Percentiles rank a stretch among this genome's conserved stretches.
These are phyloP conservation scores for Hirudo medicinalis DNA, from an alignment of 1,140 invertebrate genomes.

Conservation along the genomic window DNA sequence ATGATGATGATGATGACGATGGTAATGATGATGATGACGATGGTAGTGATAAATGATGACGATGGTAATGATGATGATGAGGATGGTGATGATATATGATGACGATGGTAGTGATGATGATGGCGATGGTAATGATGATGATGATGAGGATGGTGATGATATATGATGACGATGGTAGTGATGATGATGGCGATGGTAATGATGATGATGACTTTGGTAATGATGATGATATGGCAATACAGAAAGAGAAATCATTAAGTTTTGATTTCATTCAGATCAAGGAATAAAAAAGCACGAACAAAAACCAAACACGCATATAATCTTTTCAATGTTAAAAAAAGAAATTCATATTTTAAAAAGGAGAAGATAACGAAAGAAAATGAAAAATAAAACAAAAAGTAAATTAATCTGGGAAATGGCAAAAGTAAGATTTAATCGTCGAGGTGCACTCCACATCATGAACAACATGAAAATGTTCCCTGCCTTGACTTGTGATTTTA, in stretches of 20 bases:
- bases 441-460: too few species aligned
- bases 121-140: neutral
- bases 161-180: too few species aligned
- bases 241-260: too few species aligned
- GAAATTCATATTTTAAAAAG: neutral
- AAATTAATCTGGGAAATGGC: too few species aligned
- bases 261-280: neutral
- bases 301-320: neutral
- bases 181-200: neutral
- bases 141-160: too few species aligned
- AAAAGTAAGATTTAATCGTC: too few species aligned
- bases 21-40: slow-evolving; percentile 16
- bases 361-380: neutral
- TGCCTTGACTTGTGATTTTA: too few species aligned
- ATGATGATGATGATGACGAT: slow-evolving; percentile 15
- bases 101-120: slow-evolving; percentile 12
- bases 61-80: neutral
- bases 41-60: slow-evolving; percentile 5
- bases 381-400: neutral
- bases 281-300: neutral
- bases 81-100: slow-evolving; percentile 8
- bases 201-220: slow-evolving; percentile 15
- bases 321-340: neutral
- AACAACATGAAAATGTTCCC: too few species aligned
- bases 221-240: neutral